phyloP scores from a whole-genome alignment of 1,140 invertebrate species.

The Drosophila ambigua region DNA sequence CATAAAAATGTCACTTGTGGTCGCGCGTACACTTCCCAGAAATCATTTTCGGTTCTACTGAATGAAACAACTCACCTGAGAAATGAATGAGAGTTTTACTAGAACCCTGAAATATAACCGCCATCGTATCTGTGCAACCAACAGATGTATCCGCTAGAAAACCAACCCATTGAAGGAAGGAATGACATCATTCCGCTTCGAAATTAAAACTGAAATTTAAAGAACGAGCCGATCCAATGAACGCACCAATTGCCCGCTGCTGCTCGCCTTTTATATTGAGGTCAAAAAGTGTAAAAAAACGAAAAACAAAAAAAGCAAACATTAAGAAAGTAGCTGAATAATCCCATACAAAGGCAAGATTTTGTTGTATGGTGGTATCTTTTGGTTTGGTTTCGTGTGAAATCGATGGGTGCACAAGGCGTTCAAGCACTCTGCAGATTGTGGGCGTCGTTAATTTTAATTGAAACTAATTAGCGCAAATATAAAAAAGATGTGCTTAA shows the following conservation, averaged over 20 bases:
- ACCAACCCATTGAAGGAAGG: constrained; percentile 19
- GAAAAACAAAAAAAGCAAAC: constrained; percentile 75
- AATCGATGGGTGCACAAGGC: constrained; percentile 58
- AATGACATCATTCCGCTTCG: constrained; percentile 63
- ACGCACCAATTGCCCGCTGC: constrained; percentile 35
- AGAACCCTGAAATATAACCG: too few relatives aligned
- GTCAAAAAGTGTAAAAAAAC: constrained; percentile 72
- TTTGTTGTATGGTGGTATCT: constrained; percentile 34
- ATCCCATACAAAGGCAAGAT: constrained; percentile 54
- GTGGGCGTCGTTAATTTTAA: constrained; percentile 77
- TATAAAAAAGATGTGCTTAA: constrained; percentile 43
- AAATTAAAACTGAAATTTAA: constrained; percentile 28
- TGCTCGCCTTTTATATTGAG: constrained; percentile 52
- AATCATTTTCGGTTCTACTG: constrained; percentile 37
- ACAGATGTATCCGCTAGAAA: constrained; percentile 32
- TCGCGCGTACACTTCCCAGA: constrained; percentile 35
- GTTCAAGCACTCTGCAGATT: not conserved
- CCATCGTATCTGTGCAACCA: too few relatives aligned
- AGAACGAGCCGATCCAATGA: constrained; percentile 40
- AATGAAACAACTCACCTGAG: not conserved
- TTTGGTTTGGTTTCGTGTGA: constrained; percentile 61
- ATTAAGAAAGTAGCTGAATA: constrained; percentile 50
- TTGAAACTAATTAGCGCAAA: constrained; percentile 79
- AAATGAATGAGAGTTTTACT: not conserved
- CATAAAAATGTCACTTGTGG: constrained; percentile 56